Evolutionary conservation across 1,140 invertebrate species (phyloP), one percentile per base, ranked within the genome.

Genomic region (Neodiprion pinetum): DNA sequence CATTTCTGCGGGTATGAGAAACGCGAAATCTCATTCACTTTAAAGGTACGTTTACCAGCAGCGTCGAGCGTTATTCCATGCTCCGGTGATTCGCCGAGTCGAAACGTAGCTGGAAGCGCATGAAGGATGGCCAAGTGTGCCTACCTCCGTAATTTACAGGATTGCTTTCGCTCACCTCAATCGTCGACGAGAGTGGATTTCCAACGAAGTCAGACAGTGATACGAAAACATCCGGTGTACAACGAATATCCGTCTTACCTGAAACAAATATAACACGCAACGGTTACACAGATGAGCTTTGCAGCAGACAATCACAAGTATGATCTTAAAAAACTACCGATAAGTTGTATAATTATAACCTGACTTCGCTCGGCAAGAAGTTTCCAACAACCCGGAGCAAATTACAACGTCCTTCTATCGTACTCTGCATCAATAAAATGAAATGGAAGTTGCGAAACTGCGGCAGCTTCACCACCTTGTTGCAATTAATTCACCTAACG

Each of bases 131-230:
- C n/a, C n/a, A 17, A 14, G n/a, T 61, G 53, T 61, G 11, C 11
- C 53, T 61, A 5, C 11, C 53, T 61, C 53, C 11, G 53, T 61
- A 17, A 61, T 61, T 61, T 61, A 61, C 53, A 61, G 53, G 7
- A 61, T 61, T 61, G 53, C 53, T 61, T 61, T 17, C 53, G 53
- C 53, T 61, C n/a, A 17, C 53, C n/a, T 61, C 53, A 61, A 61
- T 61, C 11, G 53, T 61, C 28, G 28, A 5, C 28, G 28, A 40
- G 28, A 40, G 28, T 40, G 28, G 28, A 40, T 40, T 40, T 40
- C 28, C 28, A 40, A 40, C 28, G 28, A 40, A 40, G 2, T 2
- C 28, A 40, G 28, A 40, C 5, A 40, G 28, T 5, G 28, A 40
- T 40, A 40, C 28, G 28, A 40, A 40, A 40, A 40, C 28, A 40